These are phyloP conservation scores for Lysandra coridon DNA, from an alignment of 2,888 invertebrate genomes.

Conservation along the genomic window DNA sequence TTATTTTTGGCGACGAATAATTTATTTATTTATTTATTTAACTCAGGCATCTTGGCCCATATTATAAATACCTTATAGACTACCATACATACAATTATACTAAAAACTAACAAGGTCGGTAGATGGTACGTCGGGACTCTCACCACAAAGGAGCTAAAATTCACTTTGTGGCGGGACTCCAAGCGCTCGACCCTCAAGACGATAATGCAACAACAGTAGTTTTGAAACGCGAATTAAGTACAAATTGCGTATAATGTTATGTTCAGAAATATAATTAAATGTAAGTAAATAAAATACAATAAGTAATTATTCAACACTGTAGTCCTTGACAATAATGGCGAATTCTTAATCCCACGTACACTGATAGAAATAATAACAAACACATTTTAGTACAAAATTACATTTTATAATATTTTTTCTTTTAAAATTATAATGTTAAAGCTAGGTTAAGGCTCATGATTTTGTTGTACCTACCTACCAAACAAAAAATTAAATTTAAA, in stretches of 20 bases:
- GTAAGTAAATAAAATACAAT: slow-evolving; percentile 17
- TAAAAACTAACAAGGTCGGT: too few relatives aligned
- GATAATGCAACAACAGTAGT: background rate
- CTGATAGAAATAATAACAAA: background rate
- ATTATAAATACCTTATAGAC: too few relatives aligned
- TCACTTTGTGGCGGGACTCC: too few relatives aligned
- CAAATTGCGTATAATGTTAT: background rate
- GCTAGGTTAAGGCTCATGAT: too few relatives aligned
- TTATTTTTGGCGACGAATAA: background rate
- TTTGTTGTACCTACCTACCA: too few relatives aligned
- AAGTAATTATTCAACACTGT: background rate
- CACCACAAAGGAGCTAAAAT: too few relatives aligned
- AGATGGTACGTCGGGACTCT: too few relatives aligned
- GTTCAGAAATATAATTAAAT: background rate
- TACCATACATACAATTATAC: too few relatives aligned
- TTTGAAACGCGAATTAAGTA: background rate
- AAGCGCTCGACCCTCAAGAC: too few relatives aligned
- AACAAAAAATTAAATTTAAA: background rate
- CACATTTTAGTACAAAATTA: background rate
- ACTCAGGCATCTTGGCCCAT: too few relatives aligned
- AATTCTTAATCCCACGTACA: background rate
- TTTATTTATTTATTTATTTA: too few relatives aligned
- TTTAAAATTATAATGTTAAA: background rate
- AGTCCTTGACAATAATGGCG: slow-evolving; percentile 1
- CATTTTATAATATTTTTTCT: background rate